Evolutionary conservation across 2,113 vertebrate genomes (phyloP).

Genomic region (Rattus norvegicus): GRCr8 NC_086032.1:15970501-15971000

Average conservation of each 20-base stretch:
- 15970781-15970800: not conserved
- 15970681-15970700: not conserved
- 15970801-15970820: not conserved
- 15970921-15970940: constrained; percentile 52
- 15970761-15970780: not conserved
- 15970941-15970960: constrained; percentile 62
- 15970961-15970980: not conserved
- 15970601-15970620: too few species aligned
- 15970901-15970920: not conserved
- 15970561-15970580: not conserved
- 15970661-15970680: too few species aligned
- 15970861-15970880: constrained; percentile 36
- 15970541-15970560: not conserved
- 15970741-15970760: not conserved
- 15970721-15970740: not conserved
- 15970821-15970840: not conserved
- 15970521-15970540: not conserved
- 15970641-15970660: not conserved
- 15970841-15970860: not conserved
- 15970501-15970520: not conserved
- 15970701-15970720: not conserved
- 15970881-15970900: constrained; percentile 22
- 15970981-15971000: not conserved
- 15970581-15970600: not conserved
- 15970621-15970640: not conserved